Evolutionary conservation across 2,888 invertebrate species (phyloP), one percentile per base, ranked within the genome.

Genomic region (Scaptomyza flava): DNA sequence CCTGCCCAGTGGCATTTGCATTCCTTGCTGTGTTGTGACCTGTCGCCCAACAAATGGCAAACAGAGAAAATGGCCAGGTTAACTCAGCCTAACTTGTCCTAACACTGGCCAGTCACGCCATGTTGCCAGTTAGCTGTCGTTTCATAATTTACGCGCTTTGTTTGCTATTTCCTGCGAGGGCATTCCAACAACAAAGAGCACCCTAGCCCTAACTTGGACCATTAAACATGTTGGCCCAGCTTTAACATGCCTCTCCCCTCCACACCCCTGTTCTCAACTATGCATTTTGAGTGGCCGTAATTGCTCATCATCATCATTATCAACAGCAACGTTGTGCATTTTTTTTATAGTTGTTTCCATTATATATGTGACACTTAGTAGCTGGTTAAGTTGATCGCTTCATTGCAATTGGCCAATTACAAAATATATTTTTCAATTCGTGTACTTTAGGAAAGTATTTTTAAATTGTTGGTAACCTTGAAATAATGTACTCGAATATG

Each of bases 71-170:
- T 38, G 11, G 42, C 45, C 61, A 78, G 70, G 87, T 84, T 79
- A 71, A 68, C 68, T 58, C 47, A 45, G 64, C 63, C 54, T 72
- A 85, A 61, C 71, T 58, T 42, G 33, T 60, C 63, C 52, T 71
- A 85, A 83, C 81, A 83, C 64, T 67, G 69, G 51, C 79, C 53
- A 80, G 82, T 86, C 82, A 83, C 82, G 82, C 83, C 72, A 88
- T 74, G 72, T 72, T 66, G 76, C 80, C 77, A 76, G 83, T 86
- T 72, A 76, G 70, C 75, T 81, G 77, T 79, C 83, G 81, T 88
- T 83, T 83, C 84, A 80, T 88, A 81, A 83, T 83, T 83, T 88
- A 88, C 87, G 78, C 81, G 84, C 75, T 80, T 87, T 87, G 81
- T 86, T 83, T 77, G 75, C 87, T 68, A 77, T 82, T 88, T 82